Evolutionary conservation across 2,113 vertebrate genomes (phyloP).

Genomic region (Dicerorhinus sumatrensis): DNA sequence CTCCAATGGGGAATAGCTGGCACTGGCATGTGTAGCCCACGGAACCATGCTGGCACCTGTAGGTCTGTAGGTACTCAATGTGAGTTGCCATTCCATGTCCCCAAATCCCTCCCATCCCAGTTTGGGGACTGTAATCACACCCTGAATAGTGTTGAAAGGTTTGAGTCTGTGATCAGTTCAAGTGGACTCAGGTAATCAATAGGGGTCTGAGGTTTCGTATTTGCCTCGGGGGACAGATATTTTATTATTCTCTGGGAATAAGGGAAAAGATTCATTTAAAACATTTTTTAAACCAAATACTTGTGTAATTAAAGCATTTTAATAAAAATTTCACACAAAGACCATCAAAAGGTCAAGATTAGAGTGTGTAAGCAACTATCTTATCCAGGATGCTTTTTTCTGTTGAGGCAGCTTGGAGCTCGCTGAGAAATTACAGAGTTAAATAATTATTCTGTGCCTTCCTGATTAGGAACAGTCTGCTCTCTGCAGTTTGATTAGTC

Average conservation of each 20-base stretch:
- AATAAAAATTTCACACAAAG: slow-evolving; percentile 72
- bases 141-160: neutral
- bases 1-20: neutral
- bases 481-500: slow-evolving; percentile 70
- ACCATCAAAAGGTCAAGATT: slow-evolving; percentile 50
- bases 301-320: slow-evolving; percentile 66
- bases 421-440: slow-evolving; percentile 57
- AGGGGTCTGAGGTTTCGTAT: neutral
- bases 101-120: neutral
- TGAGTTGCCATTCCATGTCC: neutral
- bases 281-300: slow-evolving; percentile 51
- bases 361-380: slow-evolving; percentile 16
- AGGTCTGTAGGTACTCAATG: neutral
- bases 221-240: neutral
- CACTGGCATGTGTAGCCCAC: neutral
- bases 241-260: slow-evolving; percentile 39
- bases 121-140: neutral
- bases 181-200: neutral
- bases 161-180: neutral
- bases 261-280: slow-evolving; percentile 48
- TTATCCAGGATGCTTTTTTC: neutral
- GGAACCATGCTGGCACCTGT: neutral
- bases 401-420: neutral
- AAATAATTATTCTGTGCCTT: slow-evolving; percentile 48
- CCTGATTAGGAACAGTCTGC: slow-evolving; percentile 65